phyloP scores from a whole-genome alignment of 2,888 invertebrate species.

The Magallana nippona region DNA sequence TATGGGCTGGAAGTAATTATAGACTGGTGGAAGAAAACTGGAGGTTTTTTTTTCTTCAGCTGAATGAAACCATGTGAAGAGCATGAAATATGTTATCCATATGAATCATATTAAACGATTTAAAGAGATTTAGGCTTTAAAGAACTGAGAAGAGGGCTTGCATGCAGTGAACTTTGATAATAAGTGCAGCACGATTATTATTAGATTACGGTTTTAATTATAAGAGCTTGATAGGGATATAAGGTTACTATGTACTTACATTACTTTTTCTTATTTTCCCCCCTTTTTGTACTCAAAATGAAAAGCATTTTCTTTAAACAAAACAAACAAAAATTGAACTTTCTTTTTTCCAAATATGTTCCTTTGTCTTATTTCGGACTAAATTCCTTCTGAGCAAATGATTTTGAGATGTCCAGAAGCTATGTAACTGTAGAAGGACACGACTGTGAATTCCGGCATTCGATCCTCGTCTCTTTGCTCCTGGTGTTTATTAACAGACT shows the following conservation, averaged over 20 bases:
- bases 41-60: neutral
- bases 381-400: neutral
- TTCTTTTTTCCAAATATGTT: too few species aligned
- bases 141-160: conserved; percentile 4
- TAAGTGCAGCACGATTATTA: conserved; percentile 23
- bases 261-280: too few species aligned
- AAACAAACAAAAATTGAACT: too few species aligned
- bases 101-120: conserved; percentile 23
- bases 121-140: conserved; percentile 20
- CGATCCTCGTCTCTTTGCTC: neutral
- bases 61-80: conserved; percentile 26
- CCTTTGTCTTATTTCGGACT: too few species aligned
- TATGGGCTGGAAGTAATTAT: conserved; percentile 21
- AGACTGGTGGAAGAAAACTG: neutral
- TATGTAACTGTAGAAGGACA: neutral
- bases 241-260: too few species aligned
- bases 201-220: neutral
- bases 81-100: conserved; percentile 23
- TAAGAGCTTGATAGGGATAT: neutral
- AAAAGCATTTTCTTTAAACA: too few species aligned
- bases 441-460: neutral
- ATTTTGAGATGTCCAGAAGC: neutral
- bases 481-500: conserved; percentile 27
- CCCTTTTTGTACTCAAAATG: too few species aligned
- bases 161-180: conserved; percentile 19